Evolutionary conservation across 2,888 invertebrate genomes (phyloP).

Genomic region (Steinernema carpocapsae): DNA sequence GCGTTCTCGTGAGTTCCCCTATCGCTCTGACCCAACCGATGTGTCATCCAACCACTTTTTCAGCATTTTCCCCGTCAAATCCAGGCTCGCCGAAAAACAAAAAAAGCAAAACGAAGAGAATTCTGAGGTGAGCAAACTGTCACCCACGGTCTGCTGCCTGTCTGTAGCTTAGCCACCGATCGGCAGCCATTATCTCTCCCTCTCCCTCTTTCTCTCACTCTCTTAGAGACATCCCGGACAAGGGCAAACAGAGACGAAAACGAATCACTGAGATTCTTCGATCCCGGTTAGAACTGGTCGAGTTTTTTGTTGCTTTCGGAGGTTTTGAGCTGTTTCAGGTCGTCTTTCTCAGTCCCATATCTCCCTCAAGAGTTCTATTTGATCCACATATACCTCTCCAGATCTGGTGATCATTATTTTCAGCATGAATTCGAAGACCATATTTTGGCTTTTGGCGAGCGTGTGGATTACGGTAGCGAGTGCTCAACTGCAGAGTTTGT

Average conservation of each 20-base stretch:
- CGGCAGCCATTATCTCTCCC: conserved; percentile 18
- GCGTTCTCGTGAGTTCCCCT: too few relatives aligned
- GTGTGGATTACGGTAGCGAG: not conserved
- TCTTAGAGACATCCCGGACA: conserved; percentile 3
- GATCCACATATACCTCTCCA: not conserved
- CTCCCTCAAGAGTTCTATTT: too few relatives aligned
- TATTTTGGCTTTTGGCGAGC: not conserved
- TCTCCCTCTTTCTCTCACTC: not conserved
- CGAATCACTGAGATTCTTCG: not conserved
- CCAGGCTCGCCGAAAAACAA: not conserved
- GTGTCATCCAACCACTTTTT: too few relatives aligned
- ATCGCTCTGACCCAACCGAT: too few relatives aligned
- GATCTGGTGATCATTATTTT: not conserved
- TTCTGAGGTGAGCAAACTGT: conserved; percentile 34
- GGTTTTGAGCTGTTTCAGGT: not conserved
- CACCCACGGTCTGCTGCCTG: not conserved
- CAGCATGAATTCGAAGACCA: conserved; percentile 28
- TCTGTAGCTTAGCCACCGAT: not conserved
- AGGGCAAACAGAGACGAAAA: conserved; percentile 28
- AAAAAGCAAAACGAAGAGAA: not conserved
- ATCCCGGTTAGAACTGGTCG: conserved; percentile 20
- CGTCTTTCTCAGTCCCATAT: not conserved
- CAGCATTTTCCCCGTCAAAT: not conserved
- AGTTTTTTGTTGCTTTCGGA: conserved; percentile 1
- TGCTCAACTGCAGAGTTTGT: not conserved